Base-by-base conservation (phyloP, 2,888 invertebrate genomes). In the Tipula confusa region DNA sequence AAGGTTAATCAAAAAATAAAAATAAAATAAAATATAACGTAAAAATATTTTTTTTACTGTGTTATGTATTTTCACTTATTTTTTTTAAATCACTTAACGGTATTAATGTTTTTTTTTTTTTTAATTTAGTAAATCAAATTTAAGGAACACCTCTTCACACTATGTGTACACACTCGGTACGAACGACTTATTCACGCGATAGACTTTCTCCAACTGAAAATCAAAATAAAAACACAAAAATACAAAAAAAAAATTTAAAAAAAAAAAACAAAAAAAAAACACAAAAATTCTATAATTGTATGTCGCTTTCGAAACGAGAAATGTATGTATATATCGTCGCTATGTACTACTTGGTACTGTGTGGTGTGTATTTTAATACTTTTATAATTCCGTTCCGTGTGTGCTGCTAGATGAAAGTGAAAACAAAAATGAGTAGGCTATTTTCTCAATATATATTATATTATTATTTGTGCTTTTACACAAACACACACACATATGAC, bases 351-450 rank as follows among this genome's bases (percentile, higher is more conserved):
- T 80, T 29, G 80, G 29, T 80, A 80, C 29, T 80, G 80, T 64
- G 64, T 29, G 31, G 29, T 80, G 29, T 82, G 36, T 82, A 18
- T 64, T 64, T 64, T 64, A 64, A 64, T 64, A 64, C 64, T 64
- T 64, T 64, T 64, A 64, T 64, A 64, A 24, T 64, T 64, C 64
- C 64, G 64, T 64, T 82, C 18, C 18, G 29, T 82, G 18, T 82
- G 36, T 82, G 82, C 33, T 82, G 82, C 82, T 82, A 82, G 33
- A 82, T 82, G 82, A 82, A 82, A 82, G 82, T 82, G 82, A 82
- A 82, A 82, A 31, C 82, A 31, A 80, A 29, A 80, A 80, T 80
- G 80, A 80, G 80, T 80, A 80, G 80, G 80, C 80, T 29, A 29
- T 80, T 80, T 80, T 80, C 64, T 64, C 64, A 64, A 64, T 64